Evolutionary conservation across 2,888 invertebrate genomes (phyloP).

Genomic region (Melitaea athalia): DNA sequence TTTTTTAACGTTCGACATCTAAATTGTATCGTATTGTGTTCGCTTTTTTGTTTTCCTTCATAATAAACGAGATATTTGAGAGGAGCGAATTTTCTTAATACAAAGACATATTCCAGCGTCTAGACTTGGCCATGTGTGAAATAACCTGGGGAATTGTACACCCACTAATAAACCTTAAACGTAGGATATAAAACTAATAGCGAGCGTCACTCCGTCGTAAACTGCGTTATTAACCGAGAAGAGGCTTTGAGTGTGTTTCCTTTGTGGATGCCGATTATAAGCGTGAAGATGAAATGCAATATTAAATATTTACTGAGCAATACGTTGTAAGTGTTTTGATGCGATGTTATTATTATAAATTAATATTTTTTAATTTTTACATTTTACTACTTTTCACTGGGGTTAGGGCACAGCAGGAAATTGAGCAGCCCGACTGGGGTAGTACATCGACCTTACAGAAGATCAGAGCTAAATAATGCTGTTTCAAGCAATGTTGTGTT

Average conservation of each 20-base stretch:
- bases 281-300: not conserved
- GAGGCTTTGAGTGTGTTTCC: slow-evolving; percentile 44
- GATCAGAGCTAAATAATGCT: too few species aligned
- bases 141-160: slow-evolving; percentile 73
- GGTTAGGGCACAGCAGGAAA: too few species aligned
- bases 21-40: slow-evolving; percentile 34
- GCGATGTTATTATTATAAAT: not conserved
- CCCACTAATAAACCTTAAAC: slow-evolving; percentile 77
- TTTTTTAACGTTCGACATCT: slow-evolving; percentile 45
- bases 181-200: slow-evolving; percentile 76
- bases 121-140: slow-evolving; percentile 76
- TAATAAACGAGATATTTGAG: slow-evolving; percentile 44
- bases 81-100: slow-evolving; percentile 56
- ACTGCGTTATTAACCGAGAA: slow-evolving; percentile 67
- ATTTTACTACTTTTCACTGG: too few species aligned
- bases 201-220: slow-evolving; percentile 73
- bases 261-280: slow-evolving; percentile 16
- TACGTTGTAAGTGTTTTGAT: not conserved
- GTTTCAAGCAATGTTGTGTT: too few species aligned
- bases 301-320: not conserved
- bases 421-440: too few species aligned
- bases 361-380: too few species aligned
- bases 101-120: slow-evolving; percentile 66
- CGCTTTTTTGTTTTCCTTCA: slow-evolving; percentile 30
- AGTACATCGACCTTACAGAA: too few species aligned